These are phyloP conservation scores for Drosophila flavopinicola DNA, from an alignment of 2,888 invertebrate species.

Conservation along the genomic window DNA sequence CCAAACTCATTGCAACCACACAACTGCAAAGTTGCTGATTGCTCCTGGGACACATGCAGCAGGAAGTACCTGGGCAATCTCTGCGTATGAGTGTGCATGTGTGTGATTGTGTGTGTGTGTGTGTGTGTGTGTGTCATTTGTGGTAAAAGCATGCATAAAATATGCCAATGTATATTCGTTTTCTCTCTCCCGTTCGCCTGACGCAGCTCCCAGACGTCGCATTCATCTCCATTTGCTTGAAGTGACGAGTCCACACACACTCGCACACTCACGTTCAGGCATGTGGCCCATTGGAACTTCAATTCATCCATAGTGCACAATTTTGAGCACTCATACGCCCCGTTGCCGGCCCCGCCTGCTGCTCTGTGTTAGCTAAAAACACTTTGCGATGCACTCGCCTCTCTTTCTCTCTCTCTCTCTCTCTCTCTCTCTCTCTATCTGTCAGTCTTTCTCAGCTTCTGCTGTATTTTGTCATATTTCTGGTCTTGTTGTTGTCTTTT, in stretches of 20 bases:
- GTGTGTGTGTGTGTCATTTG: constrained; percentile 40
- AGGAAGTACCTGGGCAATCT: constrained; percentile 12
- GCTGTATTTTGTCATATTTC: constrained; percentile 70
- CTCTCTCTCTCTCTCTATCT: constrained; percentile 9
- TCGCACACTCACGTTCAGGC: constrained; percentile 9
- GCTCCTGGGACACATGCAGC: constrained; percentile 19
- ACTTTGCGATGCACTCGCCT: constrained; percentile 42
- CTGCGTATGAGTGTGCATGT: neutral
- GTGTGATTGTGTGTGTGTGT: constrained; percentile 7
- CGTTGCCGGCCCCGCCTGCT: constrained; percentile 41
- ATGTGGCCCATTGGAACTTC: constrained; percentile 58
- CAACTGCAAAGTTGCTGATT: constrained; percentile 25
- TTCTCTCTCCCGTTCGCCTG: neutral
- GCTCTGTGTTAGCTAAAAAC: constrained; percentile 36
- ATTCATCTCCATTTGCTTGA: constrained; percentile 78
- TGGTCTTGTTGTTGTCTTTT: constrained; percentile 60
- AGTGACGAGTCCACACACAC: constrained; percentile 60
- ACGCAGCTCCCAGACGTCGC: constrained; percentile 52
- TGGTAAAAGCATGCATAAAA: constrained; percentile 73
- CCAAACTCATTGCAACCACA: constrained; percentile 30
- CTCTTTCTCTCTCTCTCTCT: constrained; percentile 11
- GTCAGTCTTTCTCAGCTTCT: neutral
- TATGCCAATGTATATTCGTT: constrained; percentile 66
- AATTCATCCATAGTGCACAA: constrained; percentile 74
- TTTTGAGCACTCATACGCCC: constrained; percentile 78